Percentiles rank a stretch among this genome's conserved stretches.
These are phyloP conservation scores for Rhyacophila evoluta DNA, from an alignment of 2,888 invertebrate genomes.

Conservation along the genomic window DNA sequence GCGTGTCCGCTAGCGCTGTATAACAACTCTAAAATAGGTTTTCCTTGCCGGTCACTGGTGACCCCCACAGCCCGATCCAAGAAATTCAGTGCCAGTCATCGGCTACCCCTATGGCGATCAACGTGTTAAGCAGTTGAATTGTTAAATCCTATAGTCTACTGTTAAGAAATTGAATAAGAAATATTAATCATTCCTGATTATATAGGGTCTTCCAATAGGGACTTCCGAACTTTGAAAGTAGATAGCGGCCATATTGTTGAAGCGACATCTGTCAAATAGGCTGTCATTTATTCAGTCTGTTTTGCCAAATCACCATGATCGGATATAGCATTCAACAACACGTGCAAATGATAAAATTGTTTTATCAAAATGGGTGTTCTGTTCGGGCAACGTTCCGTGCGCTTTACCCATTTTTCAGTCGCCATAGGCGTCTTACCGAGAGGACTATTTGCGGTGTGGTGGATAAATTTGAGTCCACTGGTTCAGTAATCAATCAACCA, in stretches of 20 bases:
- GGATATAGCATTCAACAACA: conserved; percentile 30
- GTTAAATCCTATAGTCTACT: too few relatives aligned
- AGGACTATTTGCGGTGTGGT: background rate
- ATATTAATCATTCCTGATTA: too few relatives aligned
- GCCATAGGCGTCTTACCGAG: background rate
- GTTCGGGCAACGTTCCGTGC: background rate
- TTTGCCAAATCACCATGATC: conserved; percentile 35
- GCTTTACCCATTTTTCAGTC: too few relatives aligned
- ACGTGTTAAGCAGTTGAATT: too few relatives aligned
- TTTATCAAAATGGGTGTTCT: background rate
- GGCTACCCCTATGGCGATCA: too few relatives aligned
- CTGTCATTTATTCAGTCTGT: conserved; percentile 35
- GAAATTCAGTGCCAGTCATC: too few relatives aligned
- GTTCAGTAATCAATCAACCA: background rate
- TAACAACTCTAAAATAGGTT: too few relatives aligned
- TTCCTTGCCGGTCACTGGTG: too few relatives aligned
- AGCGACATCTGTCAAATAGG: conserved; percentile 41
- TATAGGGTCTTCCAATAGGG: conserved; percentile 39
- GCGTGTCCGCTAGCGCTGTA: too few relatives aligned
- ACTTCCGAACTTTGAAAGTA: conserved; percentile 41
- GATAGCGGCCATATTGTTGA: conserved; percentile 45
- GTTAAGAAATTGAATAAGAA: too few relatives aligned
- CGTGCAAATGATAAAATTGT: background rate
- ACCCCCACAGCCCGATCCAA: too few relatives aligned
- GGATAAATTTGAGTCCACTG: background rate